phyloP scores from a whole-genome alignment of 2,888 invertebrate genomes.

The Limnephilus marmoratus region DNA sequence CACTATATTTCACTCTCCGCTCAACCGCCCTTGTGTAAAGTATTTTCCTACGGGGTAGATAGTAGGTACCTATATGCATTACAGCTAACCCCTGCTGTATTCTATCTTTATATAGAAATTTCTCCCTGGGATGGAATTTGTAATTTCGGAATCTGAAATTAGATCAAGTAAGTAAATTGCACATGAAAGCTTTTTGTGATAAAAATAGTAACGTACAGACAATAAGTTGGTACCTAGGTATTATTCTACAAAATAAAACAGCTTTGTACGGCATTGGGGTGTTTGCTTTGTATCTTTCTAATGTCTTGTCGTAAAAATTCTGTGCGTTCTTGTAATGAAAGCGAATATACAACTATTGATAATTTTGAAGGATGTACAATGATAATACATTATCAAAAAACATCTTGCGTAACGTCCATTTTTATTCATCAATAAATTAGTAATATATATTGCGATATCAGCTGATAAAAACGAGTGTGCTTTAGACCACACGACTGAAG shows the following conservation, averaged over 20 bases:
- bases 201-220: not conserved
- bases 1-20: constrained; percentile 59
- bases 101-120: constrained; percentile 18
- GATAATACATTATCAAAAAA: not conserved
- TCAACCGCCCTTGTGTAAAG: constrained; percentile 44
- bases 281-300: not conserved
- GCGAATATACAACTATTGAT: not conserved
- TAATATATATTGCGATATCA: not conserved
- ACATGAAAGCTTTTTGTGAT: not conserved
- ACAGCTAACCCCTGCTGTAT: constrained; percentile 9
- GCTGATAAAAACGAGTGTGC: too few species aligned
- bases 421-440: not conserved
- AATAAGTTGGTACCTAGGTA: not conserved
- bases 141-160: constrained; percentile 18
- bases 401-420: not conserved
- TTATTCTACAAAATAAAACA: not conserved
- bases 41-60: not conserved
- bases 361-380: not conserved
- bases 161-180: constrained; percentile 8
- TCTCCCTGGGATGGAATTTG: not conserved
- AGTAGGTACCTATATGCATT: not conserved
- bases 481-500: too few species aligned
- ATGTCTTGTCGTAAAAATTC: not conserved
- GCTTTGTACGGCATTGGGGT: not conserved
- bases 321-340: not conserved